Percentiles rank a stretch among this genome's conserved stretches.
Evolutionary conservation across 1,140 invertebrate genomes (phyloP).

Genomic region (Drosophila lini): DNA sequence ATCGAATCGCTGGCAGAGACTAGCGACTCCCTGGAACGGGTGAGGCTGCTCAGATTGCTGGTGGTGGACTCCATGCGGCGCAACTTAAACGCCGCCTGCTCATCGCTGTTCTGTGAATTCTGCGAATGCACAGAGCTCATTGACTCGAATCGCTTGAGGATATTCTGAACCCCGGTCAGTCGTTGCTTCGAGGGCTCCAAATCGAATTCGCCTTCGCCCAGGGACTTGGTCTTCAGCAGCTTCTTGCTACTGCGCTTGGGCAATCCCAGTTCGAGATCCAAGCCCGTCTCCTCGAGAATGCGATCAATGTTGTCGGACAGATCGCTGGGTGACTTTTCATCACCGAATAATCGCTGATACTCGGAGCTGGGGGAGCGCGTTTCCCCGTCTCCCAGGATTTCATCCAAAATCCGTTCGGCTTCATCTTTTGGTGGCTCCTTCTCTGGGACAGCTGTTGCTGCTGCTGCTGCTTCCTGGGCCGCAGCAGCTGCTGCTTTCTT

Average conservation of each 20-base stretch:
- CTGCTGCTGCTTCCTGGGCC: constrained; percentile 17
- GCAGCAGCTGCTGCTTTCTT: constrained; percentile 64
- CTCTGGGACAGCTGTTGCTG: neutral
- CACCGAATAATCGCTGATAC: constrained; percentile 74
- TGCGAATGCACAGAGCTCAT: constrained; percentile 72
- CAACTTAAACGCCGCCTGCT: constrained; percentile 70
- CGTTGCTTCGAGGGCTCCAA: constrained; percentile 31
- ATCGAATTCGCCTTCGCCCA: constrained; percentile 75
- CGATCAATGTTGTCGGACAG: constrained; percentile 80
- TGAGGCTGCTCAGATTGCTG: constrained; percentile 74
- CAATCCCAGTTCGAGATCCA: constrained; percentile 73
- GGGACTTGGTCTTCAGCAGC: constrained; percentile 72
- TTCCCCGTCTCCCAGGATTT: constrained; percentile 67
- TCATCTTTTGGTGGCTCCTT: constrained; percentile 59
- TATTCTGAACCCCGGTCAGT: constrained; percentile 70
- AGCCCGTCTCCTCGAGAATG: constrained; percentile 71
- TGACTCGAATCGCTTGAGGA: constrained; percentile 77
- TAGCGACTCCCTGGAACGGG: constrained; percentile 68
- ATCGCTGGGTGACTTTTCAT: constrained; percentile 81
- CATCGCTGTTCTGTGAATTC: constrained; percentile 51
- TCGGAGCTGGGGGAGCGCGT: constrained; percentile 74
- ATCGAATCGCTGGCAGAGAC: constrained; percentile 64
- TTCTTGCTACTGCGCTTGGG: constrained; percentile 67
- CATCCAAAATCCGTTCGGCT: constrained; percentile 71
- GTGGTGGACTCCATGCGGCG: constrained; percentile 78